Evolutionary conservation across 2,113 vertebrate species (phyloP), one percentile per base, ranked within the genome.

Genomic region (Amazona guildingii): DNA sequence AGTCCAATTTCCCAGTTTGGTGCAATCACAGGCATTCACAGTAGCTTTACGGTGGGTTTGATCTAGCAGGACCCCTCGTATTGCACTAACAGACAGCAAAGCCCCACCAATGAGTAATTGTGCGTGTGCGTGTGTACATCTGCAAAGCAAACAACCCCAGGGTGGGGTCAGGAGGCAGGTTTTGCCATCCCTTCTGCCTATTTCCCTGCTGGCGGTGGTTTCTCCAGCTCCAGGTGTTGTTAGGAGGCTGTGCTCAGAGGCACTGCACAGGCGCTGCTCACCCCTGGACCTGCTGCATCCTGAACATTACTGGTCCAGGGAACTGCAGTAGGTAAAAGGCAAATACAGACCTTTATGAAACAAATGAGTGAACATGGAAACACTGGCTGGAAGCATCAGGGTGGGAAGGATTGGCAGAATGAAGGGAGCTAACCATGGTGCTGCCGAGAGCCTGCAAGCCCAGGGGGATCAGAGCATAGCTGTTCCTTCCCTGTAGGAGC

Each of bases 31-130:
- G 76, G 94, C 59, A 41, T 74, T 74, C n/a, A 28, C 70, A 92
- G 98, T 97, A 98, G 96, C 98, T 97, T 96, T 97, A 86, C 10
- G 48, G 86, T 91, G 97, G 95, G 86, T 97, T 98, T 96, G 98
- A 98, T 98, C 97, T 85, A 97, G 98, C 97, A 35, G 97, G 98
- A 98, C 98, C 96, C 97, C 97, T 97, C 93, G 92, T 97, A 97
- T 96, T 98, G 97, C 98, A 98, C 98, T 98, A 98, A 98, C 98
- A 99, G 98, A 98, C 88, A 97, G 96, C 92, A 59, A 77, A 96
- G 84, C 75, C 76, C 57, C 61, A 7, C 55, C 2, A n/a, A 1
- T 5, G 7, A 51, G 69, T 79, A 44, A 6, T 11, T 3, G 52
- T 1, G 54, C 10, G 28, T 7, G 28, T 5, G 44, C 5, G 39